Conservation (phyloP, 2,113 vertebrate species). For the Pavo muticus region DNA sequence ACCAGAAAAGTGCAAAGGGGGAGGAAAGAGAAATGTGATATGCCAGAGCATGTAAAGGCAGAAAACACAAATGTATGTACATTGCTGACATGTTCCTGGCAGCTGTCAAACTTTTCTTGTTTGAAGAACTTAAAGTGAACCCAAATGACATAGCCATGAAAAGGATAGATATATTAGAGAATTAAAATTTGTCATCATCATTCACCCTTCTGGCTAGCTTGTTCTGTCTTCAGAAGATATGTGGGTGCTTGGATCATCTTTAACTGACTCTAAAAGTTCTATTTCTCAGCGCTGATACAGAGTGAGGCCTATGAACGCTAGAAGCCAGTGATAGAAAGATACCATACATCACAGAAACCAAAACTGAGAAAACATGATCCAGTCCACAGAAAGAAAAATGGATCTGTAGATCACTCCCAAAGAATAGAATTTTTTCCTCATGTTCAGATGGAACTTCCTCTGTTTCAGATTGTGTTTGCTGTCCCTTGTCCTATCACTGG, state of each 20-base stretch:
- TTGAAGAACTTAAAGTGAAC: not conserved
- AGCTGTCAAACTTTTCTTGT: not conserved
- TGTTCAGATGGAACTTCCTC: not conserved
- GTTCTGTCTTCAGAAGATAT: not conserved
- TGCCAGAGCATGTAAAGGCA: not conserved
- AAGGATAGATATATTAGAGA: not conserved
- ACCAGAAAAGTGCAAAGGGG: not conserved
- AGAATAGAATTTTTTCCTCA: not conserved
- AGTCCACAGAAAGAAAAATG: not conserved
- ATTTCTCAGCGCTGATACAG: not conserved
- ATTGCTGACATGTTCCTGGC: not conserved
- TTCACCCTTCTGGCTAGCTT: not conserved
- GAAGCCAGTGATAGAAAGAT: not conserved
- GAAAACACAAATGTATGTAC: not conserved
- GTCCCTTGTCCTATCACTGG: not conserved
- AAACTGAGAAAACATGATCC: not conserved
- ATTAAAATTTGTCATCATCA: not conserved
- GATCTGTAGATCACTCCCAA: not conserved
- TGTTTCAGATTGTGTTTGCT: not conserved
- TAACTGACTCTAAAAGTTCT: not conserved
- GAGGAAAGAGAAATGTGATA: not conserved
- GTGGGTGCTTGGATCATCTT: not conserved
- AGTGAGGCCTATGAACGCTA: not conserved
- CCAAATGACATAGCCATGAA: not conserved
- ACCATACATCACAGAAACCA: fast-evolving